phyloP scores from a whole-genome alignment of 2,797 vertebrate species.

The Sebastes umbrosus region DNA sequence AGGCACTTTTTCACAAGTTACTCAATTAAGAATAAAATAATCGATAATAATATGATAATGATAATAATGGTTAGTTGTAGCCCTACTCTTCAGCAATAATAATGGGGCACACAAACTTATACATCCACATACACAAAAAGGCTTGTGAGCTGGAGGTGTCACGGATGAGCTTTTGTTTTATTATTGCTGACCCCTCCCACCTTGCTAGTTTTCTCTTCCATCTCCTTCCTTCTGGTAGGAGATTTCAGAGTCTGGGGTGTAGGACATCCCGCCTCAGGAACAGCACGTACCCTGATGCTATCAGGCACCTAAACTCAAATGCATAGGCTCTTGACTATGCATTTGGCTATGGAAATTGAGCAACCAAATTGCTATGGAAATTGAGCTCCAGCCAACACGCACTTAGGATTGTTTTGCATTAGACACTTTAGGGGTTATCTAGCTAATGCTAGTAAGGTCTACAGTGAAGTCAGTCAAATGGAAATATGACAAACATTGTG shows the following conservation, averaged over 20 bases:
- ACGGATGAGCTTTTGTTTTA: not conserved
- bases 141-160: not conserved
- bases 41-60: not conserved
- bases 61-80: not conserved
- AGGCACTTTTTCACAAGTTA: not conserved
- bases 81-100: not conserved
- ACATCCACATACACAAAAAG: not conserved
- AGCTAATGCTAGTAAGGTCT: not conserved
- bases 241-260: no score
- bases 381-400: no score
- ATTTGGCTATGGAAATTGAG: no score
- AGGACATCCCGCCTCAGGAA: no score
- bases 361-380: no score
- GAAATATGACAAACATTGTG: not conserved
- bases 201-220: no score
- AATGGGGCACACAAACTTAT: not conserved
- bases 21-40: not conserved
- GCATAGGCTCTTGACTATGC: no score
- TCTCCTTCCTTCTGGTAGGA: no score
- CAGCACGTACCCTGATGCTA: no score
- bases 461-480: not conserved
- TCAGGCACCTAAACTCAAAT: no score
- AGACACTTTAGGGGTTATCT: not conserved
- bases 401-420: fast-evolving
- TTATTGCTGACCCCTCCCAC: no score